Base-by-base conservation (phyloP, 2,797 vertebrate genomes). In the Myripristis jacobus region DNA sequence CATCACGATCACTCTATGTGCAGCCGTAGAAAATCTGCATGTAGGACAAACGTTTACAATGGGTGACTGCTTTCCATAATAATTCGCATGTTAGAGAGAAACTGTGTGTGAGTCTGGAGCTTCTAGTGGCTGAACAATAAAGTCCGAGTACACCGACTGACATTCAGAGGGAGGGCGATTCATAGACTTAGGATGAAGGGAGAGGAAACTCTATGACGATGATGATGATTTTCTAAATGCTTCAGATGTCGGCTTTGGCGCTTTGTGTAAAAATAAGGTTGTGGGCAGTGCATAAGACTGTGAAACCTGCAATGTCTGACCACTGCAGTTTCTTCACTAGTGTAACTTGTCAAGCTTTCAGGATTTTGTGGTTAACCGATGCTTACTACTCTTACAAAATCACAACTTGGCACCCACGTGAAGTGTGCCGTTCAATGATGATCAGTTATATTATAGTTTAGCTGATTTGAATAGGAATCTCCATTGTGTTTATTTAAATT, bases 401-500 rank as follows among this genome's bases (percentile, higher is more conserved):
- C 58, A 73, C 82, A 83, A 75, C 77, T 83, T 86, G 82, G 77
- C 80, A 54, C 27, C 43, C 12, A n/a, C 19, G 76, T 88, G 8
- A 36, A 36, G 51, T 79, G 70, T 63, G 71, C 77, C 73, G n/a
- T 18, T 19, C 43, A 64, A 69, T 68, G 81, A 86, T 75, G 59
- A 86, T 85, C 86, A n/a, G n/a, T n/a, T n/a, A n/a, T n/a, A n/a
- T n/a, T n/a, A n/a, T 74, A 84, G 79, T 85, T 83, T 67, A 87
- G 80, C 73, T 55, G 67, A 79, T 81, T 73, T 68, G 70, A 82
- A 73, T 15, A 68, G 80, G 81, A 81, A 86, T 87, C 79, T 79
- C 77, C 80, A 22, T 75, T 79, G 77, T 86, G 75, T 89, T 91
- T 85, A 83, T 89, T 91, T 91, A 83, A 70, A 18, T 86, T 88